Evolutionary conservation across 2,888 invertebrate species (phyloP), one percentile per base, ranked within the genome.

Genomic region (Thereva nobilitata): DNA sequence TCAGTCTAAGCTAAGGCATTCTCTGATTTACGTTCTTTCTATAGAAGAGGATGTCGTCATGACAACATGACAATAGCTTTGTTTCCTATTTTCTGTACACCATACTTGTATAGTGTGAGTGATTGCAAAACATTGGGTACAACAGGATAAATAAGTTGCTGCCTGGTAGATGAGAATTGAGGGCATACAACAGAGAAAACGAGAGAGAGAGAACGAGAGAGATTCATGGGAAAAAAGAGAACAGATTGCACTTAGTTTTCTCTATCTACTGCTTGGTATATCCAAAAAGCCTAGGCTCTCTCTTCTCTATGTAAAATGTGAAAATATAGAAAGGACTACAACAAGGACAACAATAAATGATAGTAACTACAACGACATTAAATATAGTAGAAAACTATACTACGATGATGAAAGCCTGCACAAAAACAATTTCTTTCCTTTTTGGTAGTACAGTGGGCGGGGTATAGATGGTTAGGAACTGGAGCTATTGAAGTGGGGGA

Each of bases 31-130:
- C 23, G 23, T 23, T 23, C 23, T 61, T 61, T 50, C 34, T 12
- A 40, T 45, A 44, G 63, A 68, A 64, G n/a, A 54, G 66, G 56
- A 68, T 68, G 68, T 68, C 52, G 68, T 68, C 68, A 68, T 68
- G 66, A 56, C 63, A 52, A 68, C 68, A 63, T 66, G 63, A 68
- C 66, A 68, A 66, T 66, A 50, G 42, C 55, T 44, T 68, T 68
- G 68, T 68, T 63, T 50, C 66, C 68, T 35, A 64, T 64, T 53
- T 64, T 64, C 52, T 12, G 44, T 42, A 35, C 38, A 38, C 49
- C 40, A 61, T 53, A 12, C 34, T 44, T n/a, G 35, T 37, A 64
- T 64, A 64, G 64, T 64, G 44, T 64, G 64, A 64, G 64, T 64
- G 64, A 64, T 64, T 64, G 53, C 53, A 53, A 64, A 64, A 64